Percentiles rank a stretch among this genome's conserved stretches.
These are phyloP conservation scores for Drosophila dunni DNA, from an alignment of 1,140 invertebrate genomes.

Conservation along the genomic window DNA sequence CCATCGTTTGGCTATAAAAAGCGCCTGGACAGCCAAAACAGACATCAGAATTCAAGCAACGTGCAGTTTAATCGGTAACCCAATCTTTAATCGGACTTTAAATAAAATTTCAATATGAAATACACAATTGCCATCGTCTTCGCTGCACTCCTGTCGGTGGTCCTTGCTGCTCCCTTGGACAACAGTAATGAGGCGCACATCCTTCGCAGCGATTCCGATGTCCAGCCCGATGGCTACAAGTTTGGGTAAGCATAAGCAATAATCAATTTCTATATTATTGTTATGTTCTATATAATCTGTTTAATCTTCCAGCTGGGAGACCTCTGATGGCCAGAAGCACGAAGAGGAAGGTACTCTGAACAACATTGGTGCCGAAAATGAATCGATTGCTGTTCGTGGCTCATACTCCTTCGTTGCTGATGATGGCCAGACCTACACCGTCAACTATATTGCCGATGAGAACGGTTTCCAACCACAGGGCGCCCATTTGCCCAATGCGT, in stretches of 20 bases:
- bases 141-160: constrained; percentile 66
- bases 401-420: constrained; percentile 87
- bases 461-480: constrained; percentile 91
- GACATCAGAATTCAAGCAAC: constrained; percentile 69
- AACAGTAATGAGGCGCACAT: constrained; percentile 69
- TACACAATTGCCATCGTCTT: constrained; percentile 66
- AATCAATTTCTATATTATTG: background rate
- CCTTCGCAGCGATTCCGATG: constrained; percentile 84
- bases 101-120: constrained; percentile 61
- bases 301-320: constrained; percentile 61
- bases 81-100: constrained; percentile 29
- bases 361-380: constrained; percentile 70
- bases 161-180: constrained; percentile 67
- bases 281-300: background rate
- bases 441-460: constrained; percentile 91
- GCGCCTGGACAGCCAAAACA: constrained; percentile 50
- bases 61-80: constrained; percentile 54
- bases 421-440: constrained; percentile 88
- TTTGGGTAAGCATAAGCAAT: constrained; percentile 84
- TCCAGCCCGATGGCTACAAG: constrained; percentile 85
- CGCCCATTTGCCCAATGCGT: constrained; percentile 87
- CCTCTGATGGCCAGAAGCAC: constrained; percentile 73
- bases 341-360: constrained; percentile 71
- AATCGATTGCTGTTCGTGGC: constrained; percentile 86
- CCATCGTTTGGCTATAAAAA: constrained; percentile 65